Evolutionary conservation across 2,797 vertebrate species (phyloP).

Genomic region (Manis javanica): DNA sequence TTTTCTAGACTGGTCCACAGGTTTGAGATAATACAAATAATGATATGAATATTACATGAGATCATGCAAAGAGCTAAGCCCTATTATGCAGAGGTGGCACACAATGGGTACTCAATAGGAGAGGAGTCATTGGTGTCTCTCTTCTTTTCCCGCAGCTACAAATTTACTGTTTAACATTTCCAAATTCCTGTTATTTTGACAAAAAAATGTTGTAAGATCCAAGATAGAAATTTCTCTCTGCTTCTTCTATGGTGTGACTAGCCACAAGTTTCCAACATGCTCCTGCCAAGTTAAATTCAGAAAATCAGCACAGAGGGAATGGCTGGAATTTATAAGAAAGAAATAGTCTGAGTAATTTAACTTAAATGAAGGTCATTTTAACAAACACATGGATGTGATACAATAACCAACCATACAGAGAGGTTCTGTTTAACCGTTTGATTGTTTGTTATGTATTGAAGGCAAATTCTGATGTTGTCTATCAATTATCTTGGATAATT

Average conservation of each 20-base stretch:
- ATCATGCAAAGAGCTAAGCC: accelerated
- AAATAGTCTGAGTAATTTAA: neutral
- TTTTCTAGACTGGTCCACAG: neutral
- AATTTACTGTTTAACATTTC: neutral
- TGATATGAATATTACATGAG: neutral
- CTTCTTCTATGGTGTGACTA: no score
- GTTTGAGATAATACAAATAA: neutral
- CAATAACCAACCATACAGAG: neutral
- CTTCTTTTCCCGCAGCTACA: neutral
- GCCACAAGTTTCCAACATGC: neutral
- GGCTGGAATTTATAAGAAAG: no score
- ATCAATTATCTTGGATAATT: neutral
- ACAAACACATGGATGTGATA: neutral
- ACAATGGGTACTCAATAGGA: neutral
- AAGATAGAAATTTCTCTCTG: neutral
- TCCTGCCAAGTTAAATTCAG: accelerated
- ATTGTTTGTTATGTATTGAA: neutral
- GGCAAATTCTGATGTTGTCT: neutral
- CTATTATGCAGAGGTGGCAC: no score
- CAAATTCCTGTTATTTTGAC: neutral
- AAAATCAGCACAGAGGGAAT: neutral
- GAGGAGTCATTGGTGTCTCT: no score
- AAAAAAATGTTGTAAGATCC: neutral
- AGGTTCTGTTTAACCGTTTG: neutral
- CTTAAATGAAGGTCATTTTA: neutral